Base-by-base conservation (phyloP, 1,140 invertebrate genomes). In the Heterodera schachtii region DNA sequence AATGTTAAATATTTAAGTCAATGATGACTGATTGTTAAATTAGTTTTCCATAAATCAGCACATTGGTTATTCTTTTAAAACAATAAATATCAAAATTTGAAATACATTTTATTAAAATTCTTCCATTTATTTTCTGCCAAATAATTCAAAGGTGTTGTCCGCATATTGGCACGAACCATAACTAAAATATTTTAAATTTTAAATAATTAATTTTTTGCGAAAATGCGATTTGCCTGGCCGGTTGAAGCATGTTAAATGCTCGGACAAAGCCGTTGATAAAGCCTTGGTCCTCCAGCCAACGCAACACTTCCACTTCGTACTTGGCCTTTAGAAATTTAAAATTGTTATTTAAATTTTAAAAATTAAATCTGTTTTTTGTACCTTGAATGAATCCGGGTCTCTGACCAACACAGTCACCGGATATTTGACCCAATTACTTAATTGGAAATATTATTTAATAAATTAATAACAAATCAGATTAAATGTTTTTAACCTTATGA, bases 251-350 rank as follows among this genome's bases (percentile, higher is more conserved):
- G 77, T 90, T 90, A 86, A 89, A 89, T 46, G 88, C 89, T 31
- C 31, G 31, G 31, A 31, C 31, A 31, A 31, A 31, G 31, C 31
- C 31, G 31, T 31, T 31, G 31, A 89, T 87, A 79, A 89, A 89
- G 43, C 89, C 89, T 84, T 89, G 86, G 60, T 89, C 89, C 70
- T 89, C 88, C 5, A 89, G 85, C 88, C 88, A 89, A 16, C 87
- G 84, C 46, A 89, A 82, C 64, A 89, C 88, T 80, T 88, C 83
- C 19, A 85, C 81, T 66, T 89, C 89, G 81, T 89, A 90, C 73
- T 90, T 89, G 13, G 81, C 69, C 79, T 66, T 13, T 31, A 31
- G 31, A 31, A 31, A 31, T 31, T 31, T 31, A 31, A 31, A 66
- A 66, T 66, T n/a, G n/a, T n/a, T n/a, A n/a, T n/a, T n/a, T n/a